Percentiles rank a stretch among this genome's conserved stretches.
These are phyloP conservation scores for Mayetiola destructor DNA, from an alignment of 2,888 invertebrate genomes.

Conservation along the genomic window DNA sequence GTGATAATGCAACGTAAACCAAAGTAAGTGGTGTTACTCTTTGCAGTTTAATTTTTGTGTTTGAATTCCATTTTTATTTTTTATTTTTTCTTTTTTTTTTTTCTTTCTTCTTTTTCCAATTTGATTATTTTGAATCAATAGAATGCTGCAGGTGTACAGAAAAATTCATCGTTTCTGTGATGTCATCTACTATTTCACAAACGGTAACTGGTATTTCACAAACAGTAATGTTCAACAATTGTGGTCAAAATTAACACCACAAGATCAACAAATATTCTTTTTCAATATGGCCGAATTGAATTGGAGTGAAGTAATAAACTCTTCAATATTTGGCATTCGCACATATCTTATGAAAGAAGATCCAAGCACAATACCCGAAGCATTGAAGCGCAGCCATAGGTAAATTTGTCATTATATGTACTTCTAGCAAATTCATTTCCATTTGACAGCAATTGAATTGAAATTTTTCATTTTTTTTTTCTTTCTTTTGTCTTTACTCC, in stretches of 20 bases:
- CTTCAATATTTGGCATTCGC: conserved; percentile 58
- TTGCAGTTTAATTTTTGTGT: background rate
- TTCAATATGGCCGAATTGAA: conserved; percentile 56
- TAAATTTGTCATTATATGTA: conserved; percentile 24
- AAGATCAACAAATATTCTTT: conserved; percentile 44
- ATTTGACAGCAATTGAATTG: background rate
- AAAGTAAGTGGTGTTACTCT: conserved; percentile 28
- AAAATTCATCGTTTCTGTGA: conserved; percentile 66
- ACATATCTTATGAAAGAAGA: conserved; percentile 65
- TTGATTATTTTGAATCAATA: conserved; percentile 29
- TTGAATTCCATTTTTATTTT: too few species aligned
- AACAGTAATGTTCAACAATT: conserved; percentile 42
- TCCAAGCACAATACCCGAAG: conserved; percentile 47
- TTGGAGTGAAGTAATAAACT: conserved; percentile 56
- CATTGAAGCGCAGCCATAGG: conserved; percentile 45
- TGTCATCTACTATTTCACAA: conserved; percentile 59
- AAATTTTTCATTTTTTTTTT: background rate
- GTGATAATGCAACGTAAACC: conserved; percentile 41
- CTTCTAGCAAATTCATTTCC: background rate
- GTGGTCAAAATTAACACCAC: conserved; percentile 31
- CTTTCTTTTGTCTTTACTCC: background rate
- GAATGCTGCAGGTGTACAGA: conserved; percentile 60
- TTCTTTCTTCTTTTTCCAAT: background rate
- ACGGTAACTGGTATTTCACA: conserved; percentile 54
- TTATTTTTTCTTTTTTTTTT: background rate